These are phyloP conservation scores for Ormia ochracea DNA, from an alignment of 2,888 invertebrate species.

Conservation along the genomic window DNA sequence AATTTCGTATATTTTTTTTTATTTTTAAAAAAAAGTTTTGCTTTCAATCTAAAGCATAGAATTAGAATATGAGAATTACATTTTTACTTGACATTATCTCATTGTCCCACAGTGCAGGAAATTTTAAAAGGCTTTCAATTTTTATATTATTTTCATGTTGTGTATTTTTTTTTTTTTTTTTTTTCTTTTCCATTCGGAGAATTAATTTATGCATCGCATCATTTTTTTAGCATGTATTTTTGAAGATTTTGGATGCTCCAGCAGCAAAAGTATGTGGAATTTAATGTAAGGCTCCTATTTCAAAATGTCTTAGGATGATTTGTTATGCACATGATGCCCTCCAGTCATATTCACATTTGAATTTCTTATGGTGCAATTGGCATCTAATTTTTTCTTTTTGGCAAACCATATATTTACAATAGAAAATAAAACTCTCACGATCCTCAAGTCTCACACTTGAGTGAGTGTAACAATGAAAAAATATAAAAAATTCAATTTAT, in stretches of 20 bases:
- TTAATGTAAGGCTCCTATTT: background rate
- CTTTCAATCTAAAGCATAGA: no score
- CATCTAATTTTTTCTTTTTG: background rate
- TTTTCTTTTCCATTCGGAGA: background rate
- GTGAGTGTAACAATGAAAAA: background rate
- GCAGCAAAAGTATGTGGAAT: background rate
- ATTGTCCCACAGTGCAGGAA: no score
- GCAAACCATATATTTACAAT: background rate
- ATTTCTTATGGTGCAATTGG: background rate
- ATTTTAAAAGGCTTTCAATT: no score
- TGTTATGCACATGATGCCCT: background rate
- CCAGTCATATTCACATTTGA: background rate
- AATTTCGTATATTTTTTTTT: no score
- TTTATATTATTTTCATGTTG: no score
- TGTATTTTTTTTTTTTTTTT: no score
- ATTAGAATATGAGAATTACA: no score
- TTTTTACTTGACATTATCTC: no score
- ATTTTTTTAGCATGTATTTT: background rate
- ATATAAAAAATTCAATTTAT: background rate
- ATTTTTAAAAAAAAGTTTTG: no score
- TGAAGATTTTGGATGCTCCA: background rate
- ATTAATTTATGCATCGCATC: background rate
- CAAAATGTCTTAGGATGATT: background rate
- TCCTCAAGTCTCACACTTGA: background rate
- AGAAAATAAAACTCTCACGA: background rate